Evolutionary conservation across 2,113 vertebrate genomes (phyloP), one percentile per base, ranked within the genome.

Genomic region (Plectropomus leopardus): DNA sequence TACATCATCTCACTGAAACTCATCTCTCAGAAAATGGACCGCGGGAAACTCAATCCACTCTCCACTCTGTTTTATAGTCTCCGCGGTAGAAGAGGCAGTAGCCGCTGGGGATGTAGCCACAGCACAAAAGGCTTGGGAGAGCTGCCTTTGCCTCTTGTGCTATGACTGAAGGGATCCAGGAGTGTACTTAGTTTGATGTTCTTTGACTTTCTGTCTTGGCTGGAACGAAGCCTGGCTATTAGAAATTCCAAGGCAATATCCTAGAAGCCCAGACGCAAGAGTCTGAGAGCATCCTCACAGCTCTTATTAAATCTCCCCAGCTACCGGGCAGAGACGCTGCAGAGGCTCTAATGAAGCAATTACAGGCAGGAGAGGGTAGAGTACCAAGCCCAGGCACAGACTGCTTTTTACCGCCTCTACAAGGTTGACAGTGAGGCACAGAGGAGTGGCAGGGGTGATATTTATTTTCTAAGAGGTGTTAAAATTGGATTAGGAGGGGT

Each of bases 301-400:
- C 74, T 83, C 76, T 90, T 89, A 92, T 93, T 92, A 91, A 92
- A 88, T 89, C 91, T 89, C 90, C 90, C 59, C 13, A 82, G 90
- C 86, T 84, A 88, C 88, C 68, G 70, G 82, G 79, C 87, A 40
- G 80, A 60, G 82, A 89, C 24, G 60, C 84, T 78, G 82, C 89
- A 68, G 45, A 67, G 66, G 60, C 82, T 88, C 73, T 89, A 88
- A 93, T 93, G 88, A 92, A 87, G 86, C 86, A 84, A 76, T 89
- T 85, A 89, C 86, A 86, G 71, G 34, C 57, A 58, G 26, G 45
- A 78, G 67, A 88, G 72, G 73, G 84, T 81, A 60, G 87, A 85
- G 71, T 5, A 68, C 17, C 1, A 6, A 77, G 73, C 15, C 69
- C n/a, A 11, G 30, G 34, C 21, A 26, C 48, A 28, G 32, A 34